These are phyloP conservation scores for Nasua narica DNA, from an alignment of 2,797 vertebrate genomes.

Conservation along the genomic window DNA sequence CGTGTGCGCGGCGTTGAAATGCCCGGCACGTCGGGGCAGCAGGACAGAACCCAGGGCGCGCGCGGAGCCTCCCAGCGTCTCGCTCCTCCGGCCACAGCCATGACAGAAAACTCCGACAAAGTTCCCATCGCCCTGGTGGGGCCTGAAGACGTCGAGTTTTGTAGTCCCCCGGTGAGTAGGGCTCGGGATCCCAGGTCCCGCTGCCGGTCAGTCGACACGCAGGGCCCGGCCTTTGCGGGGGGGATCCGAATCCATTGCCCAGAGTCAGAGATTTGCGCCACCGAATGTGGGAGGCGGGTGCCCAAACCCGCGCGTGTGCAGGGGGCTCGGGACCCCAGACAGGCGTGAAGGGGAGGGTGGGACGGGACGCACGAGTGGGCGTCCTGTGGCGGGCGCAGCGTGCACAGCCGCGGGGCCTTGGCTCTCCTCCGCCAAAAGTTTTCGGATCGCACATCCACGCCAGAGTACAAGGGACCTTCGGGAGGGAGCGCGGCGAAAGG, in stretches of 20 bases:
- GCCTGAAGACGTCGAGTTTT: slow-evolving; percentile 85
- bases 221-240: background rate
- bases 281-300: background rate
- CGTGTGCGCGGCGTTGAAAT: background rate
- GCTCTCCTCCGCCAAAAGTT: background rate
- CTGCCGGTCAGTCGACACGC: background rate
- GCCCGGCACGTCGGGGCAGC: slow-evolving; percentile 36
- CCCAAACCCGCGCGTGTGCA: background rate
- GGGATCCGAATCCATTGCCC: background rate
- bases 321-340: background rate
- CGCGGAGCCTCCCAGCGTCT: background rate
- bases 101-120: slow-evolving; percentile 85
- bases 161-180: slow-evolving; percentile 88
- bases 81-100: slow-evolving; percentile 71
- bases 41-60: background rate
- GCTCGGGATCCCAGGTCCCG: background rate
- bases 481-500: too few relatives aligned
- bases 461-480: background rate
- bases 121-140: slow-evolving; percentile 85
- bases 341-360: background rate
- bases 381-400: background rate
- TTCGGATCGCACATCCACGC: background rate
- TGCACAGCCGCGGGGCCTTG: background rate
- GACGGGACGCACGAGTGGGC: background rate
- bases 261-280: background rate